phyloP scores from a whole-genome alignment of 2,113 vertebrate genomes.

The Hucho hucho region DNA sequence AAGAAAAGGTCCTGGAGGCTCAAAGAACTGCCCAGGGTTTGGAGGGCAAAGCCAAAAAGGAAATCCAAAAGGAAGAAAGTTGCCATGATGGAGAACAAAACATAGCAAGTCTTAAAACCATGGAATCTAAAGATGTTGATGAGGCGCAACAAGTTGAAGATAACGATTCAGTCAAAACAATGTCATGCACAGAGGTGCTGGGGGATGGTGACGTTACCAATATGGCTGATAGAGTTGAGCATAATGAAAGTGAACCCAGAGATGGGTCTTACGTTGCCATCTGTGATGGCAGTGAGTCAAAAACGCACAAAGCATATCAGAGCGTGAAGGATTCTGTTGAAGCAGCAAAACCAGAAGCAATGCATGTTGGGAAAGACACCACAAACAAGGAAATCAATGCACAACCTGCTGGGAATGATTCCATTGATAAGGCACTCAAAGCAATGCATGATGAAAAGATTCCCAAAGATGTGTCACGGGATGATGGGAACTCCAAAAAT shows the following conservation, averaged over 20 bases:
- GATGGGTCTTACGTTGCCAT: conserved; percentile 7
- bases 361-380: not conserved
- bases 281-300: not conserved
- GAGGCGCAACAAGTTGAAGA: not conserved
- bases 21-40: conserved; percentile 1
- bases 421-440: not conserved
- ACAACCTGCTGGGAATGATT: not conserved
- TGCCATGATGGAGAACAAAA: not conserved
- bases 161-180: conserved; percentile 7
- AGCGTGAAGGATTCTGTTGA: conserved; percentile 17
- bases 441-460: conserved; percentile 5
- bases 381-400: not conserved
- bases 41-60: not conserved
- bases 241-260: conserved; percentile 18
- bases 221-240: conserved; percentile 4
- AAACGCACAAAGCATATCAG: not conserved
- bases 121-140: not conserved
- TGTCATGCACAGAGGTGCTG: not conserved
- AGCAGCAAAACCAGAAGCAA: not conserved
- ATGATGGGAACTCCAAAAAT: no score
- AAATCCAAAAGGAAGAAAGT: not conserved
- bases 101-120: not conserved
- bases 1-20: not conserved
- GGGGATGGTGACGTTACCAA: conserved; percentile 12
- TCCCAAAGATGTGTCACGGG: not conserved